A percentile compares a stretch with the other conserved stretches of the same genome.
Conservation (phyloP, 2,888 invertebrate genomes). For the Thymelicus sylvestris region DNA sequence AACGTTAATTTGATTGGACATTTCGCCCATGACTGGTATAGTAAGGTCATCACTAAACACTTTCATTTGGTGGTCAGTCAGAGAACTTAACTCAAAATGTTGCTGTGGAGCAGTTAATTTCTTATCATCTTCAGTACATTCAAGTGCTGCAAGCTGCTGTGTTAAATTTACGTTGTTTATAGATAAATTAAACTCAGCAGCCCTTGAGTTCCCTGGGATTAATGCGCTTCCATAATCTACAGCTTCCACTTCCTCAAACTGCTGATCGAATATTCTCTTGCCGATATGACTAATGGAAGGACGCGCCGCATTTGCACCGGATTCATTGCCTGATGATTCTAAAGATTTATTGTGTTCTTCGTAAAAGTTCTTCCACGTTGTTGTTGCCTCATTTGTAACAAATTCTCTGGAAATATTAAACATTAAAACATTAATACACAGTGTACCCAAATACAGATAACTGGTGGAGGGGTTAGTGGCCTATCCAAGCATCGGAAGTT, state of each 20-base stretch:
- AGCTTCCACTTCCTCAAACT: constrained; percentile 70
- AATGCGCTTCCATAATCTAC: constrained; percentile 55
- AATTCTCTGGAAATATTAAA: constrained; percentile 64
- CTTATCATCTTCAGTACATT: constrained; percentile 53
- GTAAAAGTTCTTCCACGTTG: constrained; percentile 78
- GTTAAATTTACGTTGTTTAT: constrained; percentile 59
- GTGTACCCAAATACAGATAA: too few relatives aligned
- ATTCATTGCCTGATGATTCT: constrained; percentile 71
- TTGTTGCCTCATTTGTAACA: constrained; percentile 73
- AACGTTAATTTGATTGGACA: constrained; percentile 63
- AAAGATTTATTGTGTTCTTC: constrained; percentile 75
- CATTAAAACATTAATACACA: background rate
- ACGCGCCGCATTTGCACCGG: constrained; percentile 51
- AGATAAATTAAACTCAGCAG: constrained; percentile 53
- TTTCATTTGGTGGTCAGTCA: constrained; percentile 66
- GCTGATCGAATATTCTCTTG: constrained; percentile 65
- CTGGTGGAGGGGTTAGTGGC: too few relatives aligned
- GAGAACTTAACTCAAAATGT: constrained; percentile 65
- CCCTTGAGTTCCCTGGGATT: constrained; percentile 46
- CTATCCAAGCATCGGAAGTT: too few relatives aligned
- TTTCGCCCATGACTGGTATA: constrained; percentile 54
- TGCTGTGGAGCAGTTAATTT: constrained; percentile 55
- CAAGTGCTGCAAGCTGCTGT: constrained; percentile 59
- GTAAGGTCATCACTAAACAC: constrained; percentile 64
- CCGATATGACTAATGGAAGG: constrained; percentile 65